A percentile compares a stretch with the other conserved stretches of the same genome.
Conservation (phyloP, 2,888 invertebrate genomes). For the Esperia sulphurella region DNA sequence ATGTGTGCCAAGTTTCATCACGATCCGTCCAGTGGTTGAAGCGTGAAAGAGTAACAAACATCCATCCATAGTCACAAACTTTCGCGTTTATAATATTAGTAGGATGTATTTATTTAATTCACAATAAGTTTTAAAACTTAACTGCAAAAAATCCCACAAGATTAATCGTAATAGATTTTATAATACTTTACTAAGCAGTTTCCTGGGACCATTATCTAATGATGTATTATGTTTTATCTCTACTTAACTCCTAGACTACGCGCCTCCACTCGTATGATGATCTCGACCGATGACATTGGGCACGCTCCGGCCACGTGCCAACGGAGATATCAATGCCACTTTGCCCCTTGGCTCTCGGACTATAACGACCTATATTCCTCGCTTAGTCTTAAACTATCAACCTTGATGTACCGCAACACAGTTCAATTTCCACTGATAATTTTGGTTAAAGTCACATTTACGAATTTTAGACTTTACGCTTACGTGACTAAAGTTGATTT, state of each 20-base stretch:
- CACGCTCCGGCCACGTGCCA: constrained; percentile 23
- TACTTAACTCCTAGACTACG: background rate
- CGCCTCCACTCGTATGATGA: background rate
- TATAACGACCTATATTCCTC: background rate
- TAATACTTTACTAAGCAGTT: no score
- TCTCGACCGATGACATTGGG: constrained; percentile 19
- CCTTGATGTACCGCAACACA: background rate
- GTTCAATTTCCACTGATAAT: background rate
- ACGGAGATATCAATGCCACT: constrained; percentile 5
- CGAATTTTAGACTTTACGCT: background rate
- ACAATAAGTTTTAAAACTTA: no score
- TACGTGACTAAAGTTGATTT: background rate
- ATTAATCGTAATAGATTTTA: no score
- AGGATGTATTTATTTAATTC: no score
- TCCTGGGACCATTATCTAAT: no score
- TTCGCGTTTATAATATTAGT: no score
- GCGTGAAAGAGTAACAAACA: no score
- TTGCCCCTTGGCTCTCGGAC: background rate
- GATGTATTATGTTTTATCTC: background rate
- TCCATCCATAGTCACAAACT: no score
- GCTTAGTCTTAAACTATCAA: background rate
- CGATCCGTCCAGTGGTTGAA: no score
- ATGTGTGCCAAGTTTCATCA: no score
- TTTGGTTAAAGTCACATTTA: background rate
- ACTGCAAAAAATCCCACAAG: no score